Base-by-base conservation (phyloP, 1,140 invertebrate genomes). In the Episyrphus balteatus region DNA sequence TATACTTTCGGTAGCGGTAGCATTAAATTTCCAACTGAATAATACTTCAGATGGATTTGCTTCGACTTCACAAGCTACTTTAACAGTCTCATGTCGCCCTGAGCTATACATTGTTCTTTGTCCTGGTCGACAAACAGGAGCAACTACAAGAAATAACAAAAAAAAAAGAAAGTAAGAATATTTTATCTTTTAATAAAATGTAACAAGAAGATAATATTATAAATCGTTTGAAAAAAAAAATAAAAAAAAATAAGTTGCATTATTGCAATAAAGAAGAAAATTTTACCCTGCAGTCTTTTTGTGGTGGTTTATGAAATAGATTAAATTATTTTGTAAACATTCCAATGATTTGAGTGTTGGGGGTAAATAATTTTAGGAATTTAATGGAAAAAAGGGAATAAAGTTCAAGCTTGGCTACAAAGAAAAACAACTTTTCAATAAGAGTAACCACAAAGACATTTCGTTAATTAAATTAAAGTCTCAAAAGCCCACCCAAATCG, bases 11-110 rank as follows among this genome's bases (percentile, higher is more conserved):
- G 74, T 73, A 49, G 76, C 77, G 14, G 77, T 80, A 58, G 83
- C 84, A 70, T 86, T 86, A 69, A 87, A 86, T 66, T 81, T 83
- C 84, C 84, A 87, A 36, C 73, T 74, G 62, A 84, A 86, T 48
- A 68, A 73, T 9, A 85, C 71, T 48, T 81, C 79, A 51, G 77
- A 69, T 50, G 88, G 88, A 70, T 89, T 90, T n/a, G 86, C 84
- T 51, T 88, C 84, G 36, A 92, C 71, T 58, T 90, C 84, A 66
- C 88, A 92, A 3, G 78, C 73, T 45, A 92, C 84, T 51, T 76
- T 78, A 11, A 82, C 78, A 6, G 77, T 75, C 64, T 92, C 88
- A 38, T 85, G 82, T 39, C 84, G 74, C 0, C 84, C 88, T 2
- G 87, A 83, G 13, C 86, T 83, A 57, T 83, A 86, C 14, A 81